These are phyloP conservation scores for Drosophila emarginata DNA, from an alignment of 2,888 invertebrate genomes.

Conservation along the genomic window DNA sequence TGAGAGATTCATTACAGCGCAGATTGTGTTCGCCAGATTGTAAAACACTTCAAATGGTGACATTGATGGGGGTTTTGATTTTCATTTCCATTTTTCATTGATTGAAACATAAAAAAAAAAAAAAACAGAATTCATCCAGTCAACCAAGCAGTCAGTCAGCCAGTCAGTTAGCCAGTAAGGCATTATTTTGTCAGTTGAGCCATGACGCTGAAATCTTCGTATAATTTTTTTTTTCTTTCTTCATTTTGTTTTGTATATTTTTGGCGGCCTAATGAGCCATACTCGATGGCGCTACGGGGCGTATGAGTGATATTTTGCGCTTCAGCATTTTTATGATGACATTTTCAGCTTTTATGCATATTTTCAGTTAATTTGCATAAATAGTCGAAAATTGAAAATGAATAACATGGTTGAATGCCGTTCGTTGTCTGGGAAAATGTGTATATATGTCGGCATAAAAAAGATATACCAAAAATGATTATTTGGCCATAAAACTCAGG, in stretches of 20 bases:
- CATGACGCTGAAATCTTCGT: slow-evolving; percentile 36
- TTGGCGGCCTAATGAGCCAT: slow-evolving; percentile 67
- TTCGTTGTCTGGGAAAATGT: slow-evolving; percentile 51
- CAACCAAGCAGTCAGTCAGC: slow-evolving; percentile 15
- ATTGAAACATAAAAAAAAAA: slow-evolving; percentile 72
- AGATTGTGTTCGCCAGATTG: slow-evolving; percentile 73
- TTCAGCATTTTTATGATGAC: slow-evolving; percentile 52
- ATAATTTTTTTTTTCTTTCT: slow-evolving; percentile 1
- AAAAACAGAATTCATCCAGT: slow-evolving; percentile 26
- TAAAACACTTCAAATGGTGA: slow-evolving; percentile 67
- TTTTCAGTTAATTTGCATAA: slow-evolving; percentile 71
- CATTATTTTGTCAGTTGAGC: slow-evolving; percentile 27
- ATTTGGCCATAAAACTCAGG: slow-evolving; percentile 57
- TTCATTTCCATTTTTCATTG: slow-evolving; percentile 72
- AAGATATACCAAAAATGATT: slow-evolving; percentile 35
- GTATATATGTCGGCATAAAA: slow-evolving; percentile 58
- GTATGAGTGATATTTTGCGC: slow-evolving; percentile 76
- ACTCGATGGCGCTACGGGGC: slow-evolving; percentile 56
- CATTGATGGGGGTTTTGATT: slow-evolving; percentile 76
- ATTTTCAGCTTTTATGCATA: slow-evolving; percentile 76
- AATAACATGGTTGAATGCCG: slow-evolving; percentile 45
- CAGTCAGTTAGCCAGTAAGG: background rate
- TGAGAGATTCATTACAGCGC: slow-evolving; percentile 47
- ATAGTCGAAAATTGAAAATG: slow-evolving; percentile 77
- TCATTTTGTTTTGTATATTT: slow-evolving; percentile 10